Percentiles rank a stretch among this genome's conserved stretches.
phyloP scores from a whole-genome alignment of 2,888 invertebrate genomes.

The Melinaea menophilus region DNA sequence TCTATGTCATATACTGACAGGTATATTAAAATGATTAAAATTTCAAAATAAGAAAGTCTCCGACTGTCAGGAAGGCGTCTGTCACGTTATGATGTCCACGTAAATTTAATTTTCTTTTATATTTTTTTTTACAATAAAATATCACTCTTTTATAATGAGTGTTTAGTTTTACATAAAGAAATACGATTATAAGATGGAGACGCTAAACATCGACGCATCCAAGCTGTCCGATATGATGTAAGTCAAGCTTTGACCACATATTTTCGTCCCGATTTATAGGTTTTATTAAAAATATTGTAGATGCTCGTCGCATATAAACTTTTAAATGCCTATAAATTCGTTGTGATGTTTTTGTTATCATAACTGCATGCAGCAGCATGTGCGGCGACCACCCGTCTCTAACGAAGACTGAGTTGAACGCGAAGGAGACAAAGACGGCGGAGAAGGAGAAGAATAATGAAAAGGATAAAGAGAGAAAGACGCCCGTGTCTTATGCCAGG shows the following conservation, averaged over 20 bases:
- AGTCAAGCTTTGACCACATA: conserved; percentile 36
- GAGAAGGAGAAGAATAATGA: conserved; percentile 44
- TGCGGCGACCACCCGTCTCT: conserved; percentile 70
- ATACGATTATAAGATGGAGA: conserved; percentile 46
- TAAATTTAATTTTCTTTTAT: conserved; percentile 17
- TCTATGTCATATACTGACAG: no score
- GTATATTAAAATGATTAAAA: no score
- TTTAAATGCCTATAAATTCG: no score
- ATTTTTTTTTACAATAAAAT: conserved; percentile 16
- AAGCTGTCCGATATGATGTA: conserved; percentile 66
- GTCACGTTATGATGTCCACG: conserved; percentile 21
- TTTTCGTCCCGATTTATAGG: background rate
- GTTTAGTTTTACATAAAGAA: conserved; percentile 16
- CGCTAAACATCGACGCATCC: conserved; percentile 45
- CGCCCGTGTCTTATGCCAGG: conserved; percentile 41
- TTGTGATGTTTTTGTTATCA: background rate
- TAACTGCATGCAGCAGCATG: conserved; percentile 47
- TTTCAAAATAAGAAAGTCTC: background rate
- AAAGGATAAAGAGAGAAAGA: conserved; percentile 41
- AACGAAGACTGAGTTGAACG: conserved; percentile 62
- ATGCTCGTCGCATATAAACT: no score
- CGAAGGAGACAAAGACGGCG: conserved; percentile 43
- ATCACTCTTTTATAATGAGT: conserved; percentile 31
- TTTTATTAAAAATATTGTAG: no score
- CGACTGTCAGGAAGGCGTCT: conserved; percentile 10